Base-by-base conservation (phyloP, 1,140 invertebrate genomes). In the Apolygus lucorum region DNA sequence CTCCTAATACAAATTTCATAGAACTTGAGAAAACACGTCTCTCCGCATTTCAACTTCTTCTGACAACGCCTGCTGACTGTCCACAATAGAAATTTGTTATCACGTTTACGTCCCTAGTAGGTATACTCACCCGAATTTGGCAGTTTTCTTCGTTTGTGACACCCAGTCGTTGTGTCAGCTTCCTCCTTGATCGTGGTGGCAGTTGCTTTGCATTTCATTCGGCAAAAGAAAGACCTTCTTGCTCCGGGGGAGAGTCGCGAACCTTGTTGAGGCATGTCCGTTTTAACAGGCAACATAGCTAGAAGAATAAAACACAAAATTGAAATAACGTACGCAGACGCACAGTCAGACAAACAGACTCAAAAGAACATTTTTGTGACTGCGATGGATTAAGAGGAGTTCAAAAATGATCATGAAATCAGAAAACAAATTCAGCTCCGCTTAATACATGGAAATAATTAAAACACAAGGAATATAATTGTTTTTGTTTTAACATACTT, bases 211-310 rank as follows among this genome's bases (percentile, higher is more conserved):
- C 88, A 87, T 77, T 95, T 96, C 89, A 96, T 96, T 27, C 93
- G 85, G 78, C 93, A 97, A 78, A 95, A 95, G 77, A 96, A 97
- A 0, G 93, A 95, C 26, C 95, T 83, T 24, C 93, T 80, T 0
- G 93, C 91, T 1, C 94, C 94, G 0, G 93, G 90, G 80, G 91
- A 92, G 1, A 96, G 81, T 63, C 88, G 81, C 0, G 88, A 87
- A 0, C 84, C 82, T 42, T 87, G 87, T 70, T 90, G 86, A 0
- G 89, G 87, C 21, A 93, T 81, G 76, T 93, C 92, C 0, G 91
- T 87, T 79, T 94, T 95, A 8, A 95, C 89, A 17, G 93, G 93
- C 73, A 95, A 80, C 90, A 96, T 93, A 8, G 92, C 92, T 95
- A 75, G 8, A 76, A 74, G 49, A 70, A 59, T 8, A 42, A n/a